Conservation (phyloP, 2,888 invertebrate species). For the Pomacea canaliculata region DNA sequence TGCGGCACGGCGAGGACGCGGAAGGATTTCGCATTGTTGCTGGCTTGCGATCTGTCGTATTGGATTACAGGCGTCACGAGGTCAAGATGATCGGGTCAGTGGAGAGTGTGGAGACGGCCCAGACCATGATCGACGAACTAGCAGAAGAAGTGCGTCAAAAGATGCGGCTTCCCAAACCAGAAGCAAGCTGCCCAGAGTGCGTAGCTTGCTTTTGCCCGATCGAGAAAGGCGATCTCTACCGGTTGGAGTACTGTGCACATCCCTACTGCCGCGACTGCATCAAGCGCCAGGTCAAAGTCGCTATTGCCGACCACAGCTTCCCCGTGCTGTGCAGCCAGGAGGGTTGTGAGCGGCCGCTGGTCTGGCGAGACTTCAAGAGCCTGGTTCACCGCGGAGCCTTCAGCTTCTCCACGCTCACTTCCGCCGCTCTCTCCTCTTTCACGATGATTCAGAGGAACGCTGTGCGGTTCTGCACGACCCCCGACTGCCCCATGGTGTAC, state of each 20-base stretch:
- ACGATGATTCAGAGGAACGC: constrained; percentile 37
- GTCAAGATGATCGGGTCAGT: constrained; percentile 39
- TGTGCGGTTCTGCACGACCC: constrained; percentile 55
- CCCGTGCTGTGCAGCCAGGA: constrained; percentile 55
- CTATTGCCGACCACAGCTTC: constrained; percentile 42
- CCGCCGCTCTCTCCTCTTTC: constrained; percentile 46
- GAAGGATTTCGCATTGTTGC: constrained; percentile 9
- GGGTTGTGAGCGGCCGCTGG: constrained; percentile 44
- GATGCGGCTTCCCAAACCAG: not conserved
- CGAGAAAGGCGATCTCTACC: constrained; percentile 43
- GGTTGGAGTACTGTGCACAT: constrained; percentile 62
- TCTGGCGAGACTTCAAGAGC: constrained; percentile 44
- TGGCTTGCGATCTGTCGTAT: not conserved
- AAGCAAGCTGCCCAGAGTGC: constrained; percentile 41
- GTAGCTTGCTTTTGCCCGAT: constrained; percentile 57
- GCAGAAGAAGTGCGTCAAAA: constrained; percentile 1
- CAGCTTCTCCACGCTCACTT: constrained; percentile 31
- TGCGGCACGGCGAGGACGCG: constrained; percentile 40
- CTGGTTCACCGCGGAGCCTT: constrained; percentile 33
- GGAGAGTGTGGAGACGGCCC: constrained; percentile 35
- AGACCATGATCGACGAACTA: constrained; percentile 28
- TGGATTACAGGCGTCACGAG: constrained; percentile 28
- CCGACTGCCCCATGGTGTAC: constrained; percentile 60
- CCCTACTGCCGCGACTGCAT: constrained; percentile 58
- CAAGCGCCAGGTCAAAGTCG: constrained; percentile 38